Conservation (phyloP, 2,888 invertebrate genomes). For the Tipula vernalis region DNA sequence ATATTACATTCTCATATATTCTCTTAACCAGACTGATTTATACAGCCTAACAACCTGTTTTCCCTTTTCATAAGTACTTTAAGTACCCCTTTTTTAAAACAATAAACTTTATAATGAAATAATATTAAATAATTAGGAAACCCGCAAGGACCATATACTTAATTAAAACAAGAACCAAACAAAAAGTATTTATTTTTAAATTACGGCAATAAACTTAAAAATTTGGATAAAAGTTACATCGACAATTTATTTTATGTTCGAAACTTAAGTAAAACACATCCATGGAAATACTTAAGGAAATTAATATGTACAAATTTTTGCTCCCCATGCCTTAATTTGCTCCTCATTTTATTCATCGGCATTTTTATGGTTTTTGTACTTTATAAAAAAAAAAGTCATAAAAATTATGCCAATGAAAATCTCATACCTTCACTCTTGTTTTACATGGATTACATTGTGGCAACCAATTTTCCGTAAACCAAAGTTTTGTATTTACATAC, state of each 20-base stretch:
- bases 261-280: background rate
- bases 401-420: background rate
- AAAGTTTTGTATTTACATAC: background rate
- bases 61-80: background rate
- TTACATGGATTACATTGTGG: background rate
- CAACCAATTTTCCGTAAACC: background rate
- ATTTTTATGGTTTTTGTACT: background rate
- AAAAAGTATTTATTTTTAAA: background rate
- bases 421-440: background rate
- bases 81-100: background rate
- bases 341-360: background rate
- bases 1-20: background rate
- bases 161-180: background rate
- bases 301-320: background rate
- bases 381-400: background rate
- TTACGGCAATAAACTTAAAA: background rate
- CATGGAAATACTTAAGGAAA: background rate
- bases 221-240: background rate
- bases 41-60: no score
- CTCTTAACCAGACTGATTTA: background rate
- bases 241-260: background rate
- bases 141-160: background rate
- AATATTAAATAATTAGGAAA: background rate
- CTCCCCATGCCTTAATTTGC: background rate
- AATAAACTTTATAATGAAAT: background rate